phyloP scores from a whole-genome alignment of 2,888 invertebrate genomes.

The Leucoma salicis region DNA sequence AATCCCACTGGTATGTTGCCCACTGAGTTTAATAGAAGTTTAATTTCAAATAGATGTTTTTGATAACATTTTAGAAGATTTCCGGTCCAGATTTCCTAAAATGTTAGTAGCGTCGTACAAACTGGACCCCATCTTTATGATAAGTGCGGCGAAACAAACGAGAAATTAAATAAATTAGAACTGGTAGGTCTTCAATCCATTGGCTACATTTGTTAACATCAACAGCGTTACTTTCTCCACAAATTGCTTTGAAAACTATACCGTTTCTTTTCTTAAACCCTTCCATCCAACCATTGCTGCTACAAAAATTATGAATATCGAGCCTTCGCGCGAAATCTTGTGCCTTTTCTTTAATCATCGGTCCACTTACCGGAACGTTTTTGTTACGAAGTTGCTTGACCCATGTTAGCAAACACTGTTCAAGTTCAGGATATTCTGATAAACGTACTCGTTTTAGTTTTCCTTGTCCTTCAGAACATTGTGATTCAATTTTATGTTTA shows the following conservation, averaged over 20 bases:
- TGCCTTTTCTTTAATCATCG: conserved; percentile 11
- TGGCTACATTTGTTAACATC: conserved; percentile 5
- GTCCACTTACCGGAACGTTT: conserved; percentile 1
- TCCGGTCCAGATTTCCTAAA: no score
- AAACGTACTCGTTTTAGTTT: not conserved
- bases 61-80: no score
- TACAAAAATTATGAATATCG: conserved; percentile 28
- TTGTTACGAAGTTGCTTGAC: not conserved
- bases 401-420: not conserved
- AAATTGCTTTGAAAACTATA: conserved; percentile 24
- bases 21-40: no score
- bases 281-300: conserved; percentile 29
- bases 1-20: no score
- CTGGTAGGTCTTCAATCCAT: not conserved
- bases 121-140: no score
- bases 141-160: no score
- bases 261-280: conserved; percentile 26
- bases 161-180: no score
- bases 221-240: conserved; percentile 24
- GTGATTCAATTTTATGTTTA: not conserved
- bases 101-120: no score
- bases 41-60: no score
- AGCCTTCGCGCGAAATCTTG: conserved; percentile 26
- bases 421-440: not conserved
- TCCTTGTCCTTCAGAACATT: not conserved